Evolutionary conservation across 2,113 vertebrate species (phyloP), one percentile per base, ranked within the genome.

Genomic region (Larimichthys crocea): DNA sequence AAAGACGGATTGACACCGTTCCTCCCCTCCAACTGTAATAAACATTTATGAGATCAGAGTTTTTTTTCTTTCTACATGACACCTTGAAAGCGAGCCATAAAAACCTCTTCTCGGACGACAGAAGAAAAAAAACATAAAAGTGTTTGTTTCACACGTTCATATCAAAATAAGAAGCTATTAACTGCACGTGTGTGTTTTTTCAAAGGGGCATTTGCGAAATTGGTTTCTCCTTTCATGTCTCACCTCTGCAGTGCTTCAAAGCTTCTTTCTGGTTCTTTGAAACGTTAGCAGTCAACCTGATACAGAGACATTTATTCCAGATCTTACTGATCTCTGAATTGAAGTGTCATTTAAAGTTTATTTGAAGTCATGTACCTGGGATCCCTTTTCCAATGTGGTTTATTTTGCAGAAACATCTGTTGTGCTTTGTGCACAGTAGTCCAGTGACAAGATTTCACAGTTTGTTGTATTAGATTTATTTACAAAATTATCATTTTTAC

Each of bases 391-490:
- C 20, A 64, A 59, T 49, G 22, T n/a, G 9, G 52, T 78, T 55
- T 49, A 59, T 53, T 48, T 40, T 19, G 62, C 29, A 70, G 19
- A 19, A 44, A 65, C 35, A 22, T 70, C 11, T 72, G 14, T 31
- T 75, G 22, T 20, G 35, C 35, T 40, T 40, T 40, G 35, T 40
- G 35, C 35, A 10, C 22, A 80, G 11, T 49, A 5, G 8, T 31
- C 1, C 7, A 79, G 40, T 11, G 1, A 83, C 12, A 71, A 52
- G 3, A 56, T n/a, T 10, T 78, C 15, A 63, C 20, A 49, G 15
- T 68, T 68, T 46, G n/a, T 63, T 71, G 78, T 70, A 89, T 92
- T 89, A 74, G 70, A 89, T 95, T 95, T 95, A 95, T 95, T 94
- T 92, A 93, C 91, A 93, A 88, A 92, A 90, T 88, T 77, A 74